These are phyloP conservation scores for Callospermophilus lateralis DNA, from an alignment of 2,113 vertebrate genomes.

Conservation along the genomic window DNA sequence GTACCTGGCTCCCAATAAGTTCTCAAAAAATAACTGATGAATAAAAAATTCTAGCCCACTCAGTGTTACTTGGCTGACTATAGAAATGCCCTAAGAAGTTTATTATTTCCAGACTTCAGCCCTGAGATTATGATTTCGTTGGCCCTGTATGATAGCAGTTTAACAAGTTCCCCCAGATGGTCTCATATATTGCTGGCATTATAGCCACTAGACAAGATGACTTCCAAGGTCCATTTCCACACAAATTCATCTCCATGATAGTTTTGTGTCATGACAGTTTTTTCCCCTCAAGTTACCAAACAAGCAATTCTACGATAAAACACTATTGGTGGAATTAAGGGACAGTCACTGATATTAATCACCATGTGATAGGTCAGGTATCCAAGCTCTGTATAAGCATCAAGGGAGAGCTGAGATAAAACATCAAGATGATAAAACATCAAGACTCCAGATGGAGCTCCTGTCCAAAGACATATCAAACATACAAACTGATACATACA, in stretches of 20 bases:
- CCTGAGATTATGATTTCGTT: not conserved
- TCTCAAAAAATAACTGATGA: not conserved
- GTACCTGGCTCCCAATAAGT: not conserved
- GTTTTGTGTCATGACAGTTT: not conserved
- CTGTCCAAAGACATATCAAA: not conserved
- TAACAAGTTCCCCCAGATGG: not conserved
- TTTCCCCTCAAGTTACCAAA: not conserved
- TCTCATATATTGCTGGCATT: not conserved
- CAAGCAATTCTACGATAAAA: not conserved
- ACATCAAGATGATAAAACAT: not conserved
- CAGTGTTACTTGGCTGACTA: not conserved
- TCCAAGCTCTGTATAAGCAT: not conserved
- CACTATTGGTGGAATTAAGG: not conserved
- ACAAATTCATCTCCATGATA: not conserved
- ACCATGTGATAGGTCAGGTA: not conserved
- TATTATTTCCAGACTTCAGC: not conserved
- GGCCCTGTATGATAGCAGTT: not conserved
- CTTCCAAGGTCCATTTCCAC: not conserved
- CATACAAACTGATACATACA: not conserved
- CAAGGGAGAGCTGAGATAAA: not conserved
- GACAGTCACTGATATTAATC: not conserved
- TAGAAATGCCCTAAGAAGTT: not conserved
- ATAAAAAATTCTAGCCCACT: not conserved
- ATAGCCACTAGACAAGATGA: not conserved
- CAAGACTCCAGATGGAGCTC: not conserved